Evolutionary conservation across 2,888 invertebrate species (phyloP), one percentile per base, ranked within the genome.

Genomic region (Hydraecia micacea): DNA sequence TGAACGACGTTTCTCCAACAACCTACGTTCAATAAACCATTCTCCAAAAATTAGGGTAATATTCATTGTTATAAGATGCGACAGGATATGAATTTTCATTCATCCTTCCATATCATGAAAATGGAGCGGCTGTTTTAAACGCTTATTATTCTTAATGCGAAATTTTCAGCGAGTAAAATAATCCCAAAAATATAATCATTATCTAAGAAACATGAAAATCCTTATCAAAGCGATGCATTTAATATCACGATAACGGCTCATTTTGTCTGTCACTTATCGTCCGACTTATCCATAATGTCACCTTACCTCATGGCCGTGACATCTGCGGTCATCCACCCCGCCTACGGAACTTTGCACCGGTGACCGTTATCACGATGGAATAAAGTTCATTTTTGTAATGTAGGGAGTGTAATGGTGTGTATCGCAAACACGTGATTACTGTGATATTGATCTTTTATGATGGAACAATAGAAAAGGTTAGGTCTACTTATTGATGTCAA

Each of bases 241-340:
- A 67, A 42, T 39, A 86, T 84, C 81, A 76, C 74, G 76, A 78
- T 88, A 89, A 90, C 84, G 86, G 87, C 79, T 85, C 84, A 84
- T 89, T 84, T 87, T 88, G 85, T 89, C 84, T 84, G 84, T 88
- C 86, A 88, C 77, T 91, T 90, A 92, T 91, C 90, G 89, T 2
- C 80, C 32, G 58, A 18, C 83, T 86, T 88, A 89, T 86, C 92
- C 92, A 92, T 46, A 91, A 91, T 91, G 91, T 86, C 86, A 81
- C 87, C 88, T 86, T 87, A 87, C 79, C 79, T 76, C 85, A 55
- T 92, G 95, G 92, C 95, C 95, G 91, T 96, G 96, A 96, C 96
- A 96, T 92, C 92, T 89, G 80, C 89, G 96, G 95, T 91, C 96
- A 89, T 95, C 95, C 92, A 96, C 93, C 96, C 90, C 92, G 90